Percentiles rank a stretch among this genome's conserved stretches.
phyloP scores from a whole-genome alignment of 2,888 invertebrate species.

The Ichneumoninae sp. region DNA sequence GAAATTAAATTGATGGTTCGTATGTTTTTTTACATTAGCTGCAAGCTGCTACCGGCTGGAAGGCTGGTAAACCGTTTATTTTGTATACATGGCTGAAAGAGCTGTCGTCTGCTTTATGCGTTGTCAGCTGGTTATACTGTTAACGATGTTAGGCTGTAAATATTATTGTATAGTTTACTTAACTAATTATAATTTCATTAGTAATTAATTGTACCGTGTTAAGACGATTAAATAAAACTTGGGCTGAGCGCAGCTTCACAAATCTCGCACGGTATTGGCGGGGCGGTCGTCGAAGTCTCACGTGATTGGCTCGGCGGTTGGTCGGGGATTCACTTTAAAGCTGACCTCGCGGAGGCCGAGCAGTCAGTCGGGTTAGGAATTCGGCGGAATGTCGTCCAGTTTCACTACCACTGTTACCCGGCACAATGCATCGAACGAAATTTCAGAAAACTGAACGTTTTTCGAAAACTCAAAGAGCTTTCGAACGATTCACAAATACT shows the following conservation, averaged over 20 bases:
- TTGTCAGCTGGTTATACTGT: not conserved
- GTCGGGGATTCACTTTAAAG: not conserved
- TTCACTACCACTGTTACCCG: too few relatives aligned
- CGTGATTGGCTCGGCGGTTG: not conserved
- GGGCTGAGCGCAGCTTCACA: not conserved
- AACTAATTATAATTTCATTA: not conserved
- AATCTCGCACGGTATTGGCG: not conserved
- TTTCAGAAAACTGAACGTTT: not conserved
- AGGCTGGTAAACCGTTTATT: not conserved
- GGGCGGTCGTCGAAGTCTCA: not conserved
- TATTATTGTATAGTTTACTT: not conserved
- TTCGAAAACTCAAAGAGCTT: not conserved
- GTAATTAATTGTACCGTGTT: not conserved
- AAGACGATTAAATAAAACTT: not conserved
- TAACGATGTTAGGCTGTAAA: not conserved
- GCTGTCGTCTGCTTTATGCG: not conserved
- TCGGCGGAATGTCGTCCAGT: not conserved
- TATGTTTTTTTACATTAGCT: too few relatives aligned
- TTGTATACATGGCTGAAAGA: not conserved
- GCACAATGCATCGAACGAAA: not conserved
- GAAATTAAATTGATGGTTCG: not conserved
- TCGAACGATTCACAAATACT: not conserved
- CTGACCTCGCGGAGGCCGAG: not conserved
- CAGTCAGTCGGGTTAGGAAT: not conserved
- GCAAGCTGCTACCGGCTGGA: not conserved